These are phyloP conservation scores for Drosophila silvestris DNA, from an alignment of 2,888 invertebrate genomes.

Conservation along the genomic window DNA sequence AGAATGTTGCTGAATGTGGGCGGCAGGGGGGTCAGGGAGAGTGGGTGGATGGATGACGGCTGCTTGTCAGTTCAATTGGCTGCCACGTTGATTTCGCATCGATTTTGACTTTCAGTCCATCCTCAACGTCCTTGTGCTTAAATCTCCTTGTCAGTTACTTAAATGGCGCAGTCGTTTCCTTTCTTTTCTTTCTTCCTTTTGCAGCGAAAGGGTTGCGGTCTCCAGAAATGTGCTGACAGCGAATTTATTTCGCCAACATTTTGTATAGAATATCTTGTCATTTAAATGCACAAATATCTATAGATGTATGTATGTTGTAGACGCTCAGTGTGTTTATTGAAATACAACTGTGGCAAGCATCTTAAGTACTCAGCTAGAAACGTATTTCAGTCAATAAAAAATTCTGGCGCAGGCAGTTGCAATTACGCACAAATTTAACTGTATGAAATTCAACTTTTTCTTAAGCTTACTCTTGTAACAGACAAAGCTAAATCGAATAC, in stretches of 20 bases:
- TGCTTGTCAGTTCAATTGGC: conserved; percentile 56
- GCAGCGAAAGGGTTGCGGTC: conserved; percentile 24
- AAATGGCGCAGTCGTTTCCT: conserved; percentile 7
- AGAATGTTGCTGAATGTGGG: neutral
- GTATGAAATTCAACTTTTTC: too few relatives aligned
- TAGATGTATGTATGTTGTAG: neutral
- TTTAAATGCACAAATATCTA: conserved; percentile 29
- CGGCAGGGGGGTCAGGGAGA: neutral
- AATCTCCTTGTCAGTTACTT: conserved; percentile 46
- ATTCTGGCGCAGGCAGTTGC: neutral
- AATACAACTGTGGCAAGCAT: conserved; percentile 16
- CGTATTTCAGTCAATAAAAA: conserved; percentile 6
- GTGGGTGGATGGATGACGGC: neutral
- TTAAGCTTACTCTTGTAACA: neutral
- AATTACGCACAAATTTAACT: neutral
- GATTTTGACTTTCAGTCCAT: conserved; percentile 53
- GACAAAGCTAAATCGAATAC: neutral
- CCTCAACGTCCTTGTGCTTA: conserved; percentile 13
- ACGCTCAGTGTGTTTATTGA: conserved; percentile 4
- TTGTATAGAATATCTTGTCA: conserved; percentile 23
- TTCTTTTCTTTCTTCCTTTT: neutral
- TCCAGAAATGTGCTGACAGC: conserved; percentile 47
- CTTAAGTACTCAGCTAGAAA: neutral
- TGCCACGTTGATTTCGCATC: conserved; percentile 63
- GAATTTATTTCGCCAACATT: conserved; percentile 37